phyloP scores from a whole-genome alignment of 2,797 vertebrate genomes.

The Heliangelus exortis region DNA sequence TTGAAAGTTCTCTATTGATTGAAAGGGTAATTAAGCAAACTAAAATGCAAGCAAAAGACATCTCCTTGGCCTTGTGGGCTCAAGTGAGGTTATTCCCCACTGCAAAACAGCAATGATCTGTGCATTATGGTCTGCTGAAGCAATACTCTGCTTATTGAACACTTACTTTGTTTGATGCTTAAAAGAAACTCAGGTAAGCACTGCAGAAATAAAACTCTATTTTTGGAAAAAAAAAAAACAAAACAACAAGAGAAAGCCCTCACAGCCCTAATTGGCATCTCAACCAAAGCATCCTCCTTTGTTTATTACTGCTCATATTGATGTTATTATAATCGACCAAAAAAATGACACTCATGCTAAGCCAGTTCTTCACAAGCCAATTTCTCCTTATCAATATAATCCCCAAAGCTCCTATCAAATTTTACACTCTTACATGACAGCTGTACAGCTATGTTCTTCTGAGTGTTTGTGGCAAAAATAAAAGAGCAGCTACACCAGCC shows the following conservation, averaged over 20 bases:
- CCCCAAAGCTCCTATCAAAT: neutral
- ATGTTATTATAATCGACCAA: neutral
- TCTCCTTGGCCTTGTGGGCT: conserved; percentile 24
- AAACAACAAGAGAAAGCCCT: neutral
- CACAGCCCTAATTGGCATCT: neutral
- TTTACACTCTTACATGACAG: neutral
- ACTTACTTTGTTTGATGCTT: neutral
- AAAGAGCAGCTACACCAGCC: neutral
- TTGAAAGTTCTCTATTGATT: conserved; percentile 25
- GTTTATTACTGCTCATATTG: neutral
- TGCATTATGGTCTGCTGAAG: conserved; percentile 25
- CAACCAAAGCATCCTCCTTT: neutral
- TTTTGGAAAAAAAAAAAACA: neutral
- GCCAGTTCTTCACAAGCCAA: neutral
- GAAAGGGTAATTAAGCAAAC: conserved; percentile 17
- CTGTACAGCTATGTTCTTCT: neutral
- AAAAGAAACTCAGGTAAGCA: neutral
- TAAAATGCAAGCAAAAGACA: conserved; percentile 3
- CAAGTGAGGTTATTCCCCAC: neutral
- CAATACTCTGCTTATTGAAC: conserved; percentile 13
- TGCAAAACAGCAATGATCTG: neutral
- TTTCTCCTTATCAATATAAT: neutral
- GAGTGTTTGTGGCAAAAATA: neutral
- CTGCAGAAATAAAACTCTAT: neutral
- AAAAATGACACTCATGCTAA: neutral